Evolutionary conservation across 2,797 vertebrate genomes (phyloP).

Genomic region (Potorous gilbertii): DNA sequence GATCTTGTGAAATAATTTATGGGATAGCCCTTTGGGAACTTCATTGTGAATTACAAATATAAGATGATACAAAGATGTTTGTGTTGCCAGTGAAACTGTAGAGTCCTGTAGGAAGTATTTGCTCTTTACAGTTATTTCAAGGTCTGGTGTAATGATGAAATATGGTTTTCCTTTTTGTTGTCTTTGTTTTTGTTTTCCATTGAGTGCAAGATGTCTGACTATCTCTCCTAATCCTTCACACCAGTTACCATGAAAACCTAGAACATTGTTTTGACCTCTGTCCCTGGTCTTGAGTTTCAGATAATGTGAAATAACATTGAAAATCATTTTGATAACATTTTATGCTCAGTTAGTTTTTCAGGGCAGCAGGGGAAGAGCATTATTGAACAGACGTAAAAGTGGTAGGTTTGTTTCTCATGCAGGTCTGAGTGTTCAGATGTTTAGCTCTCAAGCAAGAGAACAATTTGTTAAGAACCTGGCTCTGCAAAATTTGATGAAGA

Average conservation of each 20-base stretch:
- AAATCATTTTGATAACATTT: not conserved
- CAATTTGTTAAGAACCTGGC: not conserved
- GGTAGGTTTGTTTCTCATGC: not conserved
- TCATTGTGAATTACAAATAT: not conserved
- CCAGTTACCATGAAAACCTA: not conserved
- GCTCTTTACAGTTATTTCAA: not conserved
- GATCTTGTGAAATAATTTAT: not conserved
- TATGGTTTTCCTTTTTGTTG: not conserved
- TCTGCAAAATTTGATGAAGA: not conserved
- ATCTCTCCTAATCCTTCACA: not conserved
- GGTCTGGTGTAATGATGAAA: not conserved
- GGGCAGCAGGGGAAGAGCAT: fast-evolving
- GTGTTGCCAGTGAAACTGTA: not conserved
- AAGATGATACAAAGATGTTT: not conserved
- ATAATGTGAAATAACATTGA: not conserved
- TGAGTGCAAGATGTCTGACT: not conserved
- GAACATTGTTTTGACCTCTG: not conserved
- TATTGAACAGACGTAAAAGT: not conserved
- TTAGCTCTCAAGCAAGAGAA: not conserved
- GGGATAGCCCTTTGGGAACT: not conserved
- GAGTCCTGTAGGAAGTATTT: not conserved
- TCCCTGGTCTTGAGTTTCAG: not conserved
- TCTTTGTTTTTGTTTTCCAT: not conserved
- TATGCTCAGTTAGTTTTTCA: not conserved
- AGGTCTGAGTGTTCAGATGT: not conserved